These are phyloP conservation scores for Proterorhinus semilunaris DNA, from an alignment of 2,113 vertebrate genomes.

Conservation along the genomic window DNA sequence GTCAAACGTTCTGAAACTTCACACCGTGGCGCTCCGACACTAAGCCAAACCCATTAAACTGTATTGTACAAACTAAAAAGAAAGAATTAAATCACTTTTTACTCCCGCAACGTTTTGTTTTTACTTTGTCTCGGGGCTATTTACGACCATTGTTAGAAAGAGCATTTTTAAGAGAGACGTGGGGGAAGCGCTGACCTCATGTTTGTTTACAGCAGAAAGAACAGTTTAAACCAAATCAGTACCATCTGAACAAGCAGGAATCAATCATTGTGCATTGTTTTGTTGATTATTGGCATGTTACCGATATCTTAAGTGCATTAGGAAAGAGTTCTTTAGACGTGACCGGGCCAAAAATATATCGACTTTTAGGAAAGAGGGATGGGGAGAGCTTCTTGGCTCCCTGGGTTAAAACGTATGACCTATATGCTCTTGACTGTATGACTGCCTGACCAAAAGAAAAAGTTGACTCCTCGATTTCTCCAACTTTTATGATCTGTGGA, in stretches of 20 bases:
- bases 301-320: conserved; percentile 42
- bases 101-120: background rate
- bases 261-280: conserved; percentile 40
- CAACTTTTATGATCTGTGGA: no score
- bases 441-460: no score
- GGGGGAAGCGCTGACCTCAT: conserved; percentile 30
- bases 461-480: no score
- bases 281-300: conserved; percentile 49
- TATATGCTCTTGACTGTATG: no score
- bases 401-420: no score
- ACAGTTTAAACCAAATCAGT: conserved; percentile 28
- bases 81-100: conserved; percentile 1
- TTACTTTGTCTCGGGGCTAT: conserved; percentile 7
- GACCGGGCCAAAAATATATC: background rate
- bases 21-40: background rate
- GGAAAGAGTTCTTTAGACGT: conserved; percentile 23
- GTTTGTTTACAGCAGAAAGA: conserved; percentile 17
- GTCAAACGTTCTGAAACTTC: background rate
- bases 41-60: background rate
- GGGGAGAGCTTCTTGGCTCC: no score
- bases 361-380: background rate
- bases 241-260: conserved; percentile 28
- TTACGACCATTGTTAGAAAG: conserved; percentile 17
- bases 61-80: background rate
- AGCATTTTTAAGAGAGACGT: conserved; percentile 2